A percentile compares a stretch with the other conserved stretches of the same genome.
These are phyloP conservation scores for Hemaris fuciformis DNA, from an alignment of 2,888 invertebrate genomes.

Conservation along the genomic window DNA sequence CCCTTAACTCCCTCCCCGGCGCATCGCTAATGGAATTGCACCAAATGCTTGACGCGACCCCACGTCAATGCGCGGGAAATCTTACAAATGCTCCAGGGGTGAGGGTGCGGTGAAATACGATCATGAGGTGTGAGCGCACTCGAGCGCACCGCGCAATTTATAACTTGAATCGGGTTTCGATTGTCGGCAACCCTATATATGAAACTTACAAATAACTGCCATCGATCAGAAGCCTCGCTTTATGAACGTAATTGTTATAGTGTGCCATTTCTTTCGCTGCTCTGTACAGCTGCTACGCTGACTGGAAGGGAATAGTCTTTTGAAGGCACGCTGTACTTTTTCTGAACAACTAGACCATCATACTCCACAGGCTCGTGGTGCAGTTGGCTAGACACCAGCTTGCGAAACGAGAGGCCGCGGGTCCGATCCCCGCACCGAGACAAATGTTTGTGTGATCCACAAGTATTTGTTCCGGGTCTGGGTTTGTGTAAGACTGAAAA, in stretches of 20 bases:
- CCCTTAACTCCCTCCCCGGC: not conserved
- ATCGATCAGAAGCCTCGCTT: not conserved
- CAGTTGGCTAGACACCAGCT: no score
- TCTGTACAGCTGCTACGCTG: not conserved
- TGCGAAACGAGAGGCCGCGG: no score
- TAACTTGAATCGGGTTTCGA: not conserved
- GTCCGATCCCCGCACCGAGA: no score
- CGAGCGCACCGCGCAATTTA: not conserved
- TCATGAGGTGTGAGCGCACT: not conserved
- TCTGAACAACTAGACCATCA: no score
- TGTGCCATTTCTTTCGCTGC: not conserved
- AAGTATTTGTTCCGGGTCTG: no score
- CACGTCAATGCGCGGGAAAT: not conserved
- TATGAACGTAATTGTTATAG: not conserved
- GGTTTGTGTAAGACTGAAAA: no score
- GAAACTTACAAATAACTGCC: not conserved
- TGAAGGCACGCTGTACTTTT: no score
- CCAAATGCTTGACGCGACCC: not conserved
- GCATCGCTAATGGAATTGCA: slow-evolving; percentile 2
- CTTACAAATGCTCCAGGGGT: slow-evolving; percentile 4
- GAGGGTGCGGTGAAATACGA: slow-evolving; percentile 3
- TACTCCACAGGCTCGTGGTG: no score
- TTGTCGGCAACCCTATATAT: not conserved
- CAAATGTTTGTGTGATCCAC: no score
- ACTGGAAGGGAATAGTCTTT: no score